Evolutionary conservation across 1,140 invertebrate genomes (phyloP).

Genomic region (Subanguina moxae): DNA sequence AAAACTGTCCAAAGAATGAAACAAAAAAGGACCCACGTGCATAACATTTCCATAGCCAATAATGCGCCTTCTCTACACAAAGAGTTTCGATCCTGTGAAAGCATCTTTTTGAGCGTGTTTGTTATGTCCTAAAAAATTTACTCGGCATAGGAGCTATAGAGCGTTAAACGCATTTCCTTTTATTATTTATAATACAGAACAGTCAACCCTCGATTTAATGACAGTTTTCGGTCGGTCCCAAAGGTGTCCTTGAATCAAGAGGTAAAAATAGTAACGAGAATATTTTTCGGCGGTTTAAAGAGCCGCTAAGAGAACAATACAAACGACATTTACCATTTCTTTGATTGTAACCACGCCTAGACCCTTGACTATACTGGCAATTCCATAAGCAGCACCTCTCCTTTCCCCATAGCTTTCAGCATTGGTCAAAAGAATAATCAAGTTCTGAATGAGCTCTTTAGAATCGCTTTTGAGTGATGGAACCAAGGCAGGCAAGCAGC

Average conservation of each 20-base stretch:
- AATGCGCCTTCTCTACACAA: conserved; percentile 86
- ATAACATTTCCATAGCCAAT: conserved; percentile 95
- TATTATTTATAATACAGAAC: too few relatives aligned
- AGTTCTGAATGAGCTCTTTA: conserved; percentile 77
- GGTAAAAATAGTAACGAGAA: too few relatives aligned
- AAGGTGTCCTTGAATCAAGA: too few relatives aligned
- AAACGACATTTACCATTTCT: conserved; percentile 16
- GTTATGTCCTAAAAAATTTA: conserved; percentile 10
- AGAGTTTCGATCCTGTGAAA: conserved; percentile 94
- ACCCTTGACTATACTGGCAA: conserved; percentile 84
- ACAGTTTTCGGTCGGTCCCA: too few relatives aligned
- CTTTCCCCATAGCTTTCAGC: conserved; percentile 94
- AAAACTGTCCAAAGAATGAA: neutral
- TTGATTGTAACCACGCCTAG: conserved; percentile 79
- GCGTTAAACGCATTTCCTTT: too few relatives aligned
- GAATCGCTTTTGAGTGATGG: conserved; percentile 84
- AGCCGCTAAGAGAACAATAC: too few relatives aligned
- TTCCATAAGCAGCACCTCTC: conserved; percentile 81
- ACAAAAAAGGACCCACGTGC: conserved; percentile 61
- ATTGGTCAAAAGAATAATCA: conserved; percentile 80
- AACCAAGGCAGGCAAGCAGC: conserved; percentile 87
- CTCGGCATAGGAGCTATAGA: too few relatives aligned
- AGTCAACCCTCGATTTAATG: too few relatives aligned
- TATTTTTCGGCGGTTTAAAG: too few relatives aligned
- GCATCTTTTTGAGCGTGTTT: conserved; percentile 68